These are phyloP conservation scores for Drosophila algonquin DNA, from an alignment of 2,888 invertebrate genomes.

Conservation along the genomic window DNA sequence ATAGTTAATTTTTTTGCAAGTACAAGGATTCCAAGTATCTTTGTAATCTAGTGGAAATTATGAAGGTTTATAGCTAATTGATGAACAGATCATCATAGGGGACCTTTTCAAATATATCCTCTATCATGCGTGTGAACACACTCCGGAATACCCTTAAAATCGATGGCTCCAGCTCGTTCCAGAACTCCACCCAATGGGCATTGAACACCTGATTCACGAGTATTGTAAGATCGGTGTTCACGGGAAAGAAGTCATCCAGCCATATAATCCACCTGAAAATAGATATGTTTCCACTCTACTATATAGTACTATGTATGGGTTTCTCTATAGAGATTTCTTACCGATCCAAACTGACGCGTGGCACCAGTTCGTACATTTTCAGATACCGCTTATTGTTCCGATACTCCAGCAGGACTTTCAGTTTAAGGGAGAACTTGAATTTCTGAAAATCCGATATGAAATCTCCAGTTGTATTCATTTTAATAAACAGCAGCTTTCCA, in stretches of 20 bases:
- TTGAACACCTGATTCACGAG: conserved; percentile 47
- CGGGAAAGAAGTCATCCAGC: conserved; percentile 44
- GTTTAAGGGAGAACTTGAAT: conserved; percentile 46
- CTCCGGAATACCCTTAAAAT: conserved; percentile 33
- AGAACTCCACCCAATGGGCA: conserved; percentile 51
- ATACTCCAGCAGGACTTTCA: conserved; percentile 51
- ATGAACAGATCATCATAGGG: conserved; percentile 60
- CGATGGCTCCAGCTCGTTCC: conserved; percentile 57
- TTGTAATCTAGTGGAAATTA: no score
- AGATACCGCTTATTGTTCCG: conserved; percentile 51
- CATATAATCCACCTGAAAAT: conserved; percentile 50
- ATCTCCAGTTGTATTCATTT: conserved; percentile 38
- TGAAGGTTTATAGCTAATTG: background rate
- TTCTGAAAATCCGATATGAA: conserved; percentile 54
- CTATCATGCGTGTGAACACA: conserved; percentile 38
- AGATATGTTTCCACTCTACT: background rate
- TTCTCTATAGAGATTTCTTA: conserved; percentile 18
- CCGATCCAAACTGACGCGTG: conserved; percentile 44
- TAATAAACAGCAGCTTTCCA: conserved; percentile 31
- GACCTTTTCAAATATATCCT: conserved; percentile 36
- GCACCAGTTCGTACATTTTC: conserved; percentile 49
- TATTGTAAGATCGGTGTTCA: conserved; percentile 50
- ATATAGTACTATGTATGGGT: background rate
- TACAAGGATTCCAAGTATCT: no score
- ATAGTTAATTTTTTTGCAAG: background rate